Evolutionary conservation across 2,888 invertebrate species (phyloP), one percentile per base, ranked within the genome.

Genomic region (Lasius platythorax): DNA sequence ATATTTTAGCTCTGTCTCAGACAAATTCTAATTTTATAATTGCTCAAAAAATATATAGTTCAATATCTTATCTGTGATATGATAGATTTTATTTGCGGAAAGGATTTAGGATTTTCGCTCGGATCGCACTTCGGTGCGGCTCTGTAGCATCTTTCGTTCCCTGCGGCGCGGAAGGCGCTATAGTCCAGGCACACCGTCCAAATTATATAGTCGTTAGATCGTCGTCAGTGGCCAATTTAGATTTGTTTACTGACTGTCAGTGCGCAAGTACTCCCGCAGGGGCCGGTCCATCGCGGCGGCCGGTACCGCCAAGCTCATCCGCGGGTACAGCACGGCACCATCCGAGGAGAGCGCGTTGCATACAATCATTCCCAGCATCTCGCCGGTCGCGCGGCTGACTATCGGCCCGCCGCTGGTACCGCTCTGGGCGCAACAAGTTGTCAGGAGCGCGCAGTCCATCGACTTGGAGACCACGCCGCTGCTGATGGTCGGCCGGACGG

Each of bases 341-440:
- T 95, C 94, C 2, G 93, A 89, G 2, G 96, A 95, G 87, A 95
- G 95, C 11, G 96, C 95, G 92, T 96, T 97, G 92, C 96, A 96
- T 3, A 96, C 96, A 64, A 96, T 95, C 58, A 97, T 94, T 5
- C 96, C 97, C 4, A 96, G 82, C 84, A 96, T 95, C 87, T 96
- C 95, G 2, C 91, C 93, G 84, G 94, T 95, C 61, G 90, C 92
- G 74, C 95, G 91, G 28, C 96, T 95, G 90, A 96, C 95, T 90
- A 97, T 96, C 5, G 96, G 96, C 0, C 97, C 97, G 3, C 97
- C 97, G 86, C 97, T 97, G 88, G 96, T 96, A 0, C 97, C 97
- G 0, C 96, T 96, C 92, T 96, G 96, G 12, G 96, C 96, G 92
- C 96, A 96, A 91, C 97, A 97, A 0, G 96, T 96, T 0, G 96